phyloP scores from a whole-genome alignment of 2,113 vertebrate species.

The Macroglossus sobrinus region DNA sequence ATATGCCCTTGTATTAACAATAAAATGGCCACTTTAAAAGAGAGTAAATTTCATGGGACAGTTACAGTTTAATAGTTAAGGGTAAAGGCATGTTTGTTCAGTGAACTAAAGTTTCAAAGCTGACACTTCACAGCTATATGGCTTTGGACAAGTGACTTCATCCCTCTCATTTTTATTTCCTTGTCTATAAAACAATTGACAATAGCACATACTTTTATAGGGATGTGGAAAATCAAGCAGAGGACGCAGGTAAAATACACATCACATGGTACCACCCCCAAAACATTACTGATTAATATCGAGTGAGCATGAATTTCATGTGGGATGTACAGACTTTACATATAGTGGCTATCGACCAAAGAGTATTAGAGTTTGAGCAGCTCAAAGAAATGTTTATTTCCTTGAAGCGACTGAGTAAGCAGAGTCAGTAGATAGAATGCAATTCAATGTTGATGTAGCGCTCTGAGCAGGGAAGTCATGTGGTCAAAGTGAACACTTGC shows the following conservation, averaged over 20 bases:
- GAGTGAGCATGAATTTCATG: background rate
- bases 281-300: background rate
- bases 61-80: background rate
- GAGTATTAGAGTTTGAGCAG: background rate
- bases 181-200: background rate
- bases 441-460: slow-evolving; percentile 18
- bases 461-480: background rate
- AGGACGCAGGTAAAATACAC: background rate
- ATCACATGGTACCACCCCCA: background rate
- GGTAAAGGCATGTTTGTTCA: background rate
- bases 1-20: background rate
- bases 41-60: background rate
- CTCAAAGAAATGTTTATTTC: slow-evolving; percentile 37
- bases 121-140: background rate
- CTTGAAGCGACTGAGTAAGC: background rate
- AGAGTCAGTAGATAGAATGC: background rate
- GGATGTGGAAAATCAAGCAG: background rate
- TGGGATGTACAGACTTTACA: background rate
- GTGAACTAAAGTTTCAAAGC: background rate
- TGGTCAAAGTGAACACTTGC: background rate
- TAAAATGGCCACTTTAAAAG: background rate
- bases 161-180: background rate
- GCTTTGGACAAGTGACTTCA: background rate
- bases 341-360: background rate
- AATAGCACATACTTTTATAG: background rate